Base-by-base conservation (phyloP, 2,888 invertebrate genomes). In the Napeogenes inachia region DNA sequence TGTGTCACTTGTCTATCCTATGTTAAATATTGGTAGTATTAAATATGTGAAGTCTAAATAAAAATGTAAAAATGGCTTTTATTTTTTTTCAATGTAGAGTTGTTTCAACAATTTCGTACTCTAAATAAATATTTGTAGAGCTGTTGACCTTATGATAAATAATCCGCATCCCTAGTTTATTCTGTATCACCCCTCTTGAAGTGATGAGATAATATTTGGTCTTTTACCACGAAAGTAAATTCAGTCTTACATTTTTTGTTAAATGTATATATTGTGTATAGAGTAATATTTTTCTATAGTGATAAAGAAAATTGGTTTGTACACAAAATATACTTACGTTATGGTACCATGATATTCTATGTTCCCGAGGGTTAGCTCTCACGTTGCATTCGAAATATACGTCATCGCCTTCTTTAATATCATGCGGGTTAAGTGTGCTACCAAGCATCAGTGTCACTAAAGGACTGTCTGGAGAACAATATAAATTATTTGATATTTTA, bases 341-440 rank as follows among this genome's bases (percentile, higher is more conserved):
- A 85, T 96, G 96, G 84, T 93, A 96, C 97, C 97, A 97, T 58
- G 95, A 94, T 84, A 97, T 94, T 84, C 95, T 94, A 87, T 96
- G 95, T 66, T 94, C 94, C 77, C 94, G 94, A 8, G 97, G 97
- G 91, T 97, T 97, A 64, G 96, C 95, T 75, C 93, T 92, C 70
- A 97, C 95, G 78, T 93, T 93, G 89, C 97, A 97, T 84, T 97
- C 97, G 82, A 97, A 97, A 84, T 97, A 97, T 64, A 96, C 97
- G 82, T 97, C 97, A 79, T 96, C 96, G 55, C 96, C 96, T 90
- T 97, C 97, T 87, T 96, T 97, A 82, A 97, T 97, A 81, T 96
- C 95, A 75, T 95, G 94, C 13, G 97, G 95, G 87, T 96, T 96
- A 74, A 97, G 91, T 69, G 94, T 95, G 78, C 95, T 94, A 72